These are phyloP conservation scores for Limosa lapponica DNA, from an alignment of 2,797 vertebrate genomes.

Conservation along the genomic window DNA sequence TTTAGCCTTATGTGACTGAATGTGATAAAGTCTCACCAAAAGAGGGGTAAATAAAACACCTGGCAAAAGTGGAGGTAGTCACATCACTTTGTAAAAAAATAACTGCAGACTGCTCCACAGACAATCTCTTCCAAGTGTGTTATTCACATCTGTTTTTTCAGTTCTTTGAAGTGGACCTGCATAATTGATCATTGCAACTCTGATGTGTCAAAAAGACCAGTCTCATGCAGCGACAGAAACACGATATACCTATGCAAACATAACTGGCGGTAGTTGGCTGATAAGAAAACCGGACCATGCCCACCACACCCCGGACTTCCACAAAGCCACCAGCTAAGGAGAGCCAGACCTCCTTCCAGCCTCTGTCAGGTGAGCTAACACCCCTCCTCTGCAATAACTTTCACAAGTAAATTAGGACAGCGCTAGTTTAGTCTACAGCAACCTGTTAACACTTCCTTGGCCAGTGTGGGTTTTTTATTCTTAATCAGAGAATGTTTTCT, in stretches of 20 bases:
- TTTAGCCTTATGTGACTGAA: neutral
- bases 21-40: neutral
- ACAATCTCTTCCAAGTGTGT: neutral
- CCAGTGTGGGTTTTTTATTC: neutral
- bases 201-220: neutral
- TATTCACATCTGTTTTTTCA: neutral
- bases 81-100: neutral
- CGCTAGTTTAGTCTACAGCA: neutral
- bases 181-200: neutral
- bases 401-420: neutral
- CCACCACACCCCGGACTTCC: neutral
- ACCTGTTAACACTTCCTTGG: neutral
- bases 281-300: neutral
- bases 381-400: neutral
- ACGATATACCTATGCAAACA: neutral
- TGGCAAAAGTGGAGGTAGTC: neutral
- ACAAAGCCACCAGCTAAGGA: neutral
- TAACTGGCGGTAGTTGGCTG: neutral
- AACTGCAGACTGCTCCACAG: neutral
- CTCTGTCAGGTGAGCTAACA: neutral
- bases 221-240: rapidly evolving
- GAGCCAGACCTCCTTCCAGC: neutral
- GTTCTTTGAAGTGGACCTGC: neutral
- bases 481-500: neutral
- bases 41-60: neutral